phyloP scores from a whole-genome alignment of 2,888 invertebrate genomes.

The Tetranychus truncatus region DNA sequence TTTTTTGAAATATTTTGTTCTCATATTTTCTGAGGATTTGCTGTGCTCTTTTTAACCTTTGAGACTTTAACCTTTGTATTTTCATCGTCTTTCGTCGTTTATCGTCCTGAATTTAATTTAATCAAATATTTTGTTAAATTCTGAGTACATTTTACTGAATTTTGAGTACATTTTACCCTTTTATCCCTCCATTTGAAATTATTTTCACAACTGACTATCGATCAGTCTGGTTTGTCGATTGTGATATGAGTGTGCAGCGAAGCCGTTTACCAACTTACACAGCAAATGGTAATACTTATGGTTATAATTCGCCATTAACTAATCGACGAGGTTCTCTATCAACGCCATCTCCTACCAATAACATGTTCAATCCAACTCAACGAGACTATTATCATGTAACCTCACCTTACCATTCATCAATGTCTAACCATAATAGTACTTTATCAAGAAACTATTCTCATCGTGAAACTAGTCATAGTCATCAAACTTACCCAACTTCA shows the following conservation, averaged over 20 bases:
- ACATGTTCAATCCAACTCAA: not conserved
- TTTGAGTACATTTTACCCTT: no score
- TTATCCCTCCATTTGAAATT: no score
- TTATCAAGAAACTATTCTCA: not conserved
- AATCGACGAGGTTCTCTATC: not conserved
- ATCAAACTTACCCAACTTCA: not conserved
- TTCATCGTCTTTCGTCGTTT: no score
- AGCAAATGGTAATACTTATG: conserved; percentile 8
- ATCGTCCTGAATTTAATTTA: no score
- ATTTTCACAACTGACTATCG: no score
- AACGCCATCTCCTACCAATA: not conserved
- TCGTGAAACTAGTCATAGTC: not conserved
- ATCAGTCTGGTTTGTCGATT: no score
- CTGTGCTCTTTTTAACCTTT: no score
- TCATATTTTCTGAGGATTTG: no score
- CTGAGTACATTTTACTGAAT: no score
- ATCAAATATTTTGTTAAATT: no score
- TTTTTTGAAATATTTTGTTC: no score
- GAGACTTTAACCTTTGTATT: no score
- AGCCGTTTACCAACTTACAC: conserved; percentile 9
- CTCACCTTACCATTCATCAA: not conserved
- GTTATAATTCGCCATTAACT: not conserved
- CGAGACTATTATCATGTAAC: not conserved
- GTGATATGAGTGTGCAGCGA: conserved; percentile 1
- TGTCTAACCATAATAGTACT: not conserved